phyloP scores from a whole-genome alignment of 2,113 vertebrate species.

The Gasterosteus nipponicus region DNA sequence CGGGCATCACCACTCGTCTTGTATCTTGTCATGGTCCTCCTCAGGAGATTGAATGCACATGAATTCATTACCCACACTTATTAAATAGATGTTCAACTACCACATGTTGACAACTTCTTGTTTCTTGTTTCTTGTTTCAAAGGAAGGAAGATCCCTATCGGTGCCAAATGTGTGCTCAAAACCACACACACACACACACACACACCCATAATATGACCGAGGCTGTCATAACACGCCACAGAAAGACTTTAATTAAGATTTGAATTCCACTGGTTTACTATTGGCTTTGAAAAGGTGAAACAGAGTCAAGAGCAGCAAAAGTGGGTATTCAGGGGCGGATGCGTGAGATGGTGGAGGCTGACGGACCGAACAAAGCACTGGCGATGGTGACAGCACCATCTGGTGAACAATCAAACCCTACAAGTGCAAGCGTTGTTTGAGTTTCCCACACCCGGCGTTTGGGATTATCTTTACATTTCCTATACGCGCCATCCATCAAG shows the following conservation, averaged over 20 bases:
- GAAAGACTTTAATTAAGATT: conserved; percentile 11
- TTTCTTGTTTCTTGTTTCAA: no score
- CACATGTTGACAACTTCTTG: not conserved
- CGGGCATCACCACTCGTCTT: not conserved
- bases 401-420: conserved; percentile 7
- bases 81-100: not conserved
- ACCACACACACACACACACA: not conserved
- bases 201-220: conserved; percentile 1
- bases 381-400: conserved; percentile 23
- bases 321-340: not conserved
- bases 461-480: conserved; percentile 52
- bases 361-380: not conserved
- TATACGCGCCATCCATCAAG: conserved; percentile 55
- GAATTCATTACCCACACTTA: not conserved
- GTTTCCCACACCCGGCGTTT: conserved; percentile 61
- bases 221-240: conserved; percentile 25
- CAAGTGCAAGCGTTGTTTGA: conserved; percentile 45
- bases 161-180: conserved; percentile 25
- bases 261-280: conserved; percentile 29
- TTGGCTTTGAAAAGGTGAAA: conserved; percentile 5
- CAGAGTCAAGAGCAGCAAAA: not conserved
- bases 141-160: conserved; percentile 14
- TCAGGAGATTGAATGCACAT: not conserved
- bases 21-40: not conserved
- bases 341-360: not conserved